These are phyloP conservation scores for Xanthorhoe spadicearia DNA, from an alignment of 2,888 invertebrate genomes.

Conservation along the genomic window DNA sequence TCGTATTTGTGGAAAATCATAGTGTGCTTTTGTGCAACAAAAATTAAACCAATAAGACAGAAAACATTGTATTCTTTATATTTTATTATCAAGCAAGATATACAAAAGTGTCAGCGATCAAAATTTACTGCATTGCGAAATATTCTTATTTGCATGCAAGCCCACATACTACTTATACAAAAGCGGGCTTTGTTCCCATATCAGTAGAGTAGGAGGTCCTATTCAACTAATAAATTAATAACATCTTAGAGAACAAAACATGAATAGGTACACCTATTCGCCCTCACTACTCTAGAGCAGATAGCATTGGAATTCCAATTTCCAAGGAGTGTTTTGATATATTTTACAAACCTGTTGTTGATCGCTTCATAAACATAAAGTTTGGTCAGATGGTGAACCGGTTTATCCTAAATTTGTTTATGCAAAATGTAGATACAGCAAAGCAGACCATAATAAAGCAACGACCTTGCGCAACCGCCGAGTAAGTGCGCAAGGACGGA, in stretches of 20 bases:
- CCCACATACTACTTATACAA: slow-evolving; percentile 55
- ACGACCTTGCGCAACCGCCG: slow-evolving; percentile 39
- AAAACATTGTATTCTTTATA: background rate
- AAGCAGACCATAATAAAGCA: slow-evolving; percentile 22
- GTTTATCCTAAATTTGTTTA: slow-evolving; percentile 40
- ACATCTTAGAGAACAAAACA: slow-evolving; percentile 34
- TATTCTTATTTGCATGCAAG: slow-evolving; percentile 65
- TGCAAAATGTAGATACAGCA: slow-evolving; percentile 39
- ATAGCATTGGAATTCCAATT: slow-evolving; percentile 13
- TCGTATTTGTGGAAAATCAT: background rate
- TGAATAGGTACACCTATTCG: slow-evolving; percentile 33
- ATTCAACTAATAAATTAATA: slow-evolving; percentile 57
- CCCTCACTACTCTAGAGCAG: slow-evolving; percentile 9
- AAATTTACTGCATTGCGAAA: slow-evolving; percentile 71
- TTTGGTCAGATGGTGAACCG: slow-evolving; percentile 38
- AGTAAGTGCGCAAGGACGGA: slow-evolving; percentile 32
- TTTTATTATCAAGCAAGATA: background rate
- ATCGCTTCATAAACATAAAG: slow-evolving; percentile 22
- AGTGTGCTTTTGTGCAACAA: background rate
- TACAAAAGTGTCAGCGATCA: slow-evolving; percentile 53
- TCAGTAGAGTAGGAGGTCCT: slow-evolving; percentile 57
- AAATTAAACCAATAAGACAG: background rate
- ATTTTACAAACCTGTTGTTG: slow-evolving; percentile 31
- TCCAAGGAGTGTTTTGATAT: slow-evolving; percentile 27
- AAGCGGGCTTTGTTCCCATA: slow-evolving; percentile 49